Base-by-base conservation (phyloP, 2,797 vertebrate genomes). In the Agapornis canus region DNA sequence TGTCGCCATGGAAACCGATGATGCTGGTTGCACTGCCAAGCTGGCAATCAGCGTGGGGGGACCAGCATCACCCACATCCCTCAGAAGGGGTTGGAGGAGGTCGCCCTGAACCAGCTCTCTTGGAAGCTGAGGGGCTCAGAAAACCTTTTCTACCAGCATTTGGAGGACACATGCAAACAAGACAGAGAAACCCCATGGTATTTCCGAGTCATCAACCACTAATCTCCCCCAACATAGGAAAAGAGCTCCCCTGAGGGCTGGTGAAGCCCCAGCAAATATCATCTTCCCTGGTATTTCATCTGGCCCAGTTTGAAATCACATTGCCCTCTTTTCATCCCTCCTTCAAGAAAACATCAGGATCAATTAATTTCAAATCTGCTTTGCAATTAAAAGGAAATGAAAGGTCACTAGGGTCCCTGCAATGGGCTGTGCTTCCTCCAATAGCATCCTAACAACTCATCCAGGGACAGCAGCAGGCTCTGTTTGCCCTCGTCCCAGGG, bases 1-100 rank as follows among this genome's bases (percentile, higher is more conserved):
- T 0, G 48, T 95, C 5, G 2, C 85, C 95, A 79, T 70, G 90
- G 96, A 86, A 96, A 96, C 89, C 1, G 2, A 56, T 57, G 81
- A 68, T 88, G 66, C 80, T 13, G 15, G 48, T 79, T 26, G 89
- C 0, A 0, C 78, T 54, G 68, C 75, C 63, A 60, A 59, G 15
- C 39, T 37, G 87, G 45, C 13, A 5, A 31, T 27, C 29, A 40
- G 54, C 1, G 0, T 2, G 7, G 23, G 18, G 56, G 32, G 27
- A 32, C 14, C 54, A 57, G n/a, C 10, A 57, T 14, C 54, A 57
- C n/a, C 15, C n/a, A 35, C 54, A 16, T 35, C n/a, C 54, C 54
- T 23, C 54, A 23, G 49, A 35, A 57, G n/a, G 22, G 29, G 22
- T 47, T 66, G 40, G 18, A 42, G 11, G 21, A 73, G 57, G 54